Evolutionary conservation across 2,888 invertebrate genomes (phyloP).

Genomic region (Chelonus formosanus): DNA sequence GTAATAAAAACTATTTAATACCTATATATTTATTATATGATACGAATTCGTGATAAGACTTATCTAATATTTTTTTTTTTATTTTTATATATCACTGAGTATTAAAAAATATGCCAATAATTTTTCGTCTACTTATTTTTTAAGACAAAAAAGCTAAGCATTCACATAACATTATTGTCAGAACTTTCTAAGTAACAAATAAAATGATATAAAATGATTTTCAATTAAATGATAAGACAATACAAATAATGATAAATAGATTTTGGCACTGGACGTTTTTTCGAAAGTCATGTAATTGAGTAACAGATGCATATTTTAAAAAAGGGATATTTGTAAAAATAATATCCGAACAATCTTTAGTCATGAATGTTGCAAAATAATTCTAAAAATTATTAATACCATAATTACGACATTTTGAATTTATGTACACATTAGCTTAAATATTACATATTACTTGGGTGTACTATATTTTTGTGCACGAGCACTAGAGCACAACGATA

Average conservation of each 20-base stretch:
- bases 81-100: constrained; percentile 39
- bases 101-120: constrained; percentile 47
- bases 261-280: constrained; percentile 60
- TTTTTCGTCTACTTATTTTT: constrained; percentile 37
- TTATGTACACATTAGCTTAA: constrained; percentile 19
- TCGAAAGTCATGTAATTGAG: neutral
- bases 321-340: neutral
- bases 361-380: neutral
- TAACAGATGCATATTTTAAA: too few species aligned
- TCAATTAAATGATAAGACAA: neutral
- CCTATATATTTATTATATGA: constrained; percentile 13
- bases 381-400: neutral
- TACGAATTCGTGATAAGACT: constrained; percentile 22
- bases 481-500: constrained; percentile 13
- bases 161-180: constrained; percentile 57
- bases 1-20: constrained; percentile 35
- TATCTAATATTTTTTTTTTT: constrained; percentile 32
- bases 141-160: constrained; percentile 44
- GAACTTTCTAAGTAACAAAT: constrained; percentile 45
- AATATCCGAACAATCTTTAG: neutral
- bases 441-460: constrained; percentile 1
- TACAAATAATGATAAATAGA: constrained; percentile 35
- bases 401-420: constrained; percentile 3
- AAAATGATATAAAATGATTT: constrained; percentile 35
- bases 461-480: neutral